These are phyloP conservation scores for Euschistus heros DNA, from an alignment of 1,140 invertebrate species.

Conservation along the genomic window DNA sequence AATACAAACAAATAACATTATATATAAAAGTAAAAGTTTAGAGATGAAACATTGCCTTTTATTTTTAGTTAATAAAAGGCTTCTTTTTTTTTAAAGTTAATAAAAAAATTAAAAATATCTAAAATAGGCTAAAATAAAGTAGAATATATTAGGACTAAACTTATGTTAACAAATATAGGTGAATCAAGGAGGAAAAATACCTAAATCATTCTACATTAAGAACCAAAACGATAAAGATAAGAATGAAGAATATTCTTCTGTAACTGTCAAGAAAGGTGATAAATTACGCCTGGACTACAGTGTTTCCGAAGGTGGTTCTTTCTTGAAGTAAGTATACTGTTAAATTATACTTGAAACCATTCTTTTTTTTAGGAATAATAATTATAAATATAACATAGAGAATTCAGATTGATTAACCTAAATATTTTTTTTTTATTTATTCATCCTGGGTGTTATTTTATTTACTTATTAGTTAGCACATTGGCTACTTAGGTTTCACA, in stretches of 20 bases:
- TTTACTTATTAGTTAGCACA: neutral
- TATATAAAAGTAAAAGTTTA: no score
- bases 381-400: neutral
- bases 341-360: neutral
- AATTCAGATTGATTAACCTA: neutral
- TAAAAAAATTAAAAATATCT: no score
- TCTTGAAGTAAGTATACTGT: conserved; percentile 47
- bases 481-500: neutral
- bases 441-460: neutral
- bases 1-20: no score
- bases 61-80: no score
- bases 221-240: conserved; percentile 38
- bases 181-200: conserved; percentile 65
- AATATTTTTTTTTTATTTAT: no score
- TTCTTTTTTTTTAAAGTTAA: no score
- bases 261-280: conserved; percentile 60
- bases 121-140: no score
- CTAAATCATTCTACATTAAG: conserved; percentile 55
- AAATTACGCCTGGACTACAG: conserved; percentile 56
- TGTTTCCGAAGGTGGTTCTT: conserved; percentile 48
- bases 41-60: no score
- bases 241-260: conserved; percentile 49
- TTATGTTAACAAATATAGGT: conserved; percentile 39
- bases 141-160: no score
- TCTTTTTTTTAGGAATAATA: neutral